Percentiles rank a stretch among this genome's conserved stretches.
These are phyloP conservation scores for Netelia fuscicornis DNA, from an alignment of 2,888 invertebrate genomes.

Conservation along the genomic window DNA sequence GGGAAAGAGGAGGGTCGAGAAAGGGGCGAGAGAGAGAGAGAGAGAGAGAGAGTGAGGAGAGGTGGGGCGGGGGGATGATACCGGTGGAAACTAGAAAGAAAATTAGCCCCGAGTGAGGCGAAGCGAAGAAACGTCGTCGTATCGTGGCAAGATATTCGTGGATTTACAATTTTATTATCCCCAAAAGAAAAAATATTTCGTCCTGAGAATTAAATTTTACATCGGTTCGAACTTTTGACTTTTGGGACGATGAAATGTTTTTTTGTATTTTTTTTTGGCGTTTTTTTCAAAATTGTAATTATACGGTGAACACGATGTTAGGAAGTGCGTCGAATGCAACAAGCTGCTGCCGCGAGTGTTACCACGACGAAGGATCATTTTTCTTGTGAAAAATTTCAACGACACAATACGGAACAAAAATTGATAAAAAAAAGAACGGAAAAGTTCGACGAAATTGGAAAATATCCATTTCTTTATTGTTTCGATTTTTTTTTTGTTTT, in stretches of 20 bases:
- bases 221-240: neutral
- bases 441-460: slow-evolving; percentile 15
- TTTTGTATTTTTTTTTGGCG: neutral
- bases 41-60: no score
- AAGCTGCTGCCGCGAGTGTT: slow-evolving; percentile 7
- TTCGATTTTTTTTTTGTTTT: no score
- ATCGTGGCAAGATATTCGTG: neutral
- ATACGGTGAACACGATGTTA: neutral
- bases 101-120: slow-evolving; percentile 41
- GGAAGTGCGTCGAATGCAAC: slow-evolving; percentile 27
- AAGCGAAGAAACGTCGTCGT: slow-evolving; percentile 12
- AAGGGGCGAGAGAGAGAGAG: neutral
- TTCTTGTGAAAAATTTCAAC: neutral
- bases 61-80: neutral
- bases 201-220: neutral
- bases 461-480: no score
- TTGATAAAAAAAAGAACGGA: neutral
- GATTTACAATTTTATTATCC: neutral
- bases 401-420: neutral
- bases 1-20: neutral
- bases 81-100: slow-evolving; percentile 43
- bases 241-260: neutral
- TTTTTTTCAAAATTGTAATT: neutral
- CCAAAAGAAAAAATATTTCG: no score
- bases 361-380: neutral